Evolutionary conservation across 2,797 vertebrate genomes (phyloP).

Genomic region (Tadarida brasiliensis): DNA sequence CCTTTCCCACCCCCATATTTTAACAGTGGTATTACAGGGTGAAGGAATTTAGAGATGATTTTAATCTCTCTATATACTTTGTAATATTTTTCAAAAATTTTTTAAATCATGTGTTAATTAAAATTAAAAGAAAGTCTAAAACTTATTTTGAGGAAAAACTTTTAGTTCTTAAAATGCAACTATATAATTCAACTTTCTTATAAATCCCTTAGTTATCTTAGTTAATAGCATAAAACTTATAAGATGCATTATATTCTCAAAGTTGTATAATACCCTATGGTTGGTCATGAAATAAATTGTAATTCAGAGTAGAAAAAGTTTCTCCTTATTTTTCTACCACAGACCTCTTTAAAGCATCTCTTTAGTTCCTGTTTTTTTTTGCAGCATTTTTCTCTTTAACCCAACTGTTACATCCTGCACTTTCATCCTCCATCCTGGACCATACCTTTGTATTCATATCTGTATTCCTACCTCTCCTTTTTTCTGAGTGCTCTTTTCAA

Average conservation of each 20-base stretch:
- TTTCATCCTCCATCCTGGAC: not conserved
- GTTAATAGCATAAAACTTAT: not conserved
- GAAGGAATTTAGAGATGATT: slow-evolving; percentile 52
- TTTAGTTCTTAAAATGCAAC: slow-evolving; percentile 47
- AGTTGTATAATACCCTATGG: not conserved
- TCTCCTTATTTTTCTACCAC: not conserved
- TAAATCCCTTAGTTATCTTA: slow-evolving; percentile 5
- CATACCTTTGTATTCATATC: not conserved
- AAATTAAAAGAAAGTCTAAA: slow-evolving; percentile 42
- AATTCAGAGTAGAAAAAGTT: not conserved
- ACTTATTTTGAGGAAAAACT: not conserved
- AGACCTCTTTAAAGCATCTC: not conserved
- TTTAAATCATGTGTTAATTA: slow-evolving; percentile 21
- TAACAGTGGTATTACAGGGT: not conserved
- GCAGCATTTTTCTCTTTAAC: not conserved
- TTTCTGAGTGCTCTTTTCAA: slow-evolving; percentile 13
- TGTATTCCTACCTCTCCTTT: not conserved
- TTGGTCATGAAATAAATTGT: slow-evolving; percentile 45
- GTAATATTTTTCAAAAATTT: slow-evolving; percentile 52
- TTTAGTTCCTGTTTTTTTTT: not conserved
- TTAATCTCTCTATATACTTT: slow-evolving; percentile 30
- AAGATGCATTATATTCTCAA: not conserved
- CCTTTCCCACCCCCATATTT: not conserved
- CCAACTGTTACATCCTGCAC: not conserved
- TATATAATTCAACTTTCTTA: not conserved